A percentile compares a stretch with the other conserved stretches of the same genome.
Evolutionary conservation across 1,140 invertebrate species (phyloP).

Genomic region (Plutomurus gul): DNA sequence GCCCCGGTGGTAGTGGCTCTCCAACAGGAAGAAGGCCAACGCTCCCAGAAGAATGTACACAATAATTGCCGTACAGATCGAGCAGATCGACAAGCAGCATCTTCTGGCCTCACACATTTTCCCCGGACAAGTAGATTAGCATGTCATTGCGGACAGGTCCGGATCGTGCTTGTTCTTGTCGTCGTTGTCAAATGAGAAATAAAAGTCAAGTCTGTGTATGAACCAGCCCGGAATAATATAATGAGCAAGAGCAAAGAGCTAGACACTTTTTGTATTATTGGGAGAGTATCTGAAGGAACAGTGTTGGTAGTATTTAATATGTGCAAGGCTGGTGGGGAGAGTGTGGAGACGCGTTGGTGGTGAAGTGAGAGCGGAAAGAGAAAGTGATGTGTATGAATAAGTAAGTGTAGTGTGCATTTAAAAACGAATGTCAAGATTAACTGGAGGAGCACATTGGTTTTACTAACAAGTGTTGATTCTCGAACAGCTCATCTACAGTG

Average conservation of each 20-base stretch:
- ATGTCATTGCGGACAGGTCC: not conserved
- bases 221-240: too few species aligned
- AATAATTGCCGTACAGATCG: slow-evolving; percentile 63
- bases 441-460: not conserved
- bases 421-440: not conserved
- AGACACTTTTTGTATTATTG: not conserved
- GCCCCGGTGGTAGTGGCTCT: slow-evolving; percentile 59
- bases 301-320: too few species aligned
- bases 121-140: not conserved
- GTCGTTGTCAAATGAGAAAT: too few species aligned
- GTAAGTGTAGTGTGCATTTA: not conserved
- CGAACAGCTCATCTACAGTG: not conserved
- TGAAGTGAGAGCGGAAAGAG: not conserved
- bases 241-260: not conserved
- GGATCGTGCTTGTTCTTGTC: too few species aligned
- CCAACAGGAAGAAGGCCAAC: slow-evolving; percentile 65
- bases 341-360: too few species aligned
- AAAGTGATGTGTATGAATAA: not conserved
- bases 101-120: slow-evolving; percentile 49
- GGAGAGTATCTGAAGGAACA: not conserved
- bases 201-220: too few species aligned
- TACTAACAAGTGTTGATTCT: not conserved
- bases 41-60: slow-evolving; percentile 67
- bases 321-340: too few species aligned
- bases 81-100: slow-evolving; percentile 56